phyloP scores from a whole-genome alignment of 64 coral and sea anemone species.

The Montipora efflorescens region DNA sequence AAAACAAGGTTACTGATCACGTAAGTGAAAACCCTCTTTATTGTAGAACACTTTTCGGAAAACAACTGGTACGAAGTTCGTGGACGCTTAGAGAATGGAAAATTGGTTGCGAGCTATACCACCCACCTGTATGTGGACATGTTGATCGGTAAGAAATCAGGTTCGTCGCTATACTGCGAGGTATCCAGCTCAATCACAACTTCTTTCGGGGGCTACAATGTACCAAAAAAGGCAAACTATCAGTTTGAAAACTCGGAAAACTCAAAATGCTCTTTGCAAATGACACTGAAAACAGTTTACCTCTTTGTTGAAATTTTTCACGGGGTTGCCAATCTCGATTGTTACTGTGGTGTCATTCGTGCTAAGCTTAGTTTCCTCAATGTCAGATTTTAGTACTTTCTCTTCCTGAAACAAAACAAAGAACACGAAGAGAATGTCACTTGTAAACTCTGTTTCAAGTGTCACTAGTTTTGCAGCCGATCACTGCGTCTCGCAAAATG shows the following conservation, averaged over 20 bases:
- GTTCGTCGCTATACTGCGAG: constrained; percentile 26
- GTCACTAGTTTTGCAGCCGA: no score
- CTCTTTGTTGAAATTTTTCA: constrained; percentile 29
- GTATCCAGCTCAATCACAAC: constrained; percentile 4
- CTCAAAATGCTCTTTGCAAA: neutral
- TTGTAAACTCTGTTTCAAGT: no score
- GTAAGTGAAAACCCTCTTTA: no score
- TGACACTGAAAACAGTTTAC: neutral
- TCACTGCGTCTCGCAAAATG: no score
- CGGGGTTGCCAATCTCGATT: neutral
- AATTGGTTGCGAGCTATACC: no score
- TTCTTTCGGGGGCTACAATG: neutral
- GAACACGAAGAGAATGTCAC: no score
- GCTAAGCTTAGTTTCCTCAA: constrained; percentile 11
- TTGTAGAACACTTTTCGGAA: no score
- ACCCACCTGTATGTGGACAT: constrained; percentile 47
- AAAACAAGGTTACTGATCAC: no score
- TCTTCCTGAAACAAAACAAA: neutral
- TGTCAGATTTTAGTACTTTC: neutral
- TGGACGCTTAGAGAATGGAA: no score
- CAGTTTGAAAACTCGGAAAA: neutral
- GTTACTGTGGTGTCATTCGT: constrained; percentile 9
- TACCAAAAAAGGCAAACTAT: neutral
- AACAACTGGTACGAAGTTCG: no score
- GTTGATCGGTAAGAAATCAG: constrained; percentile 65